Base-by-base conservation (phyloP, 2,113 vertebrate genomes). In the Silurus asotus region DNA sequence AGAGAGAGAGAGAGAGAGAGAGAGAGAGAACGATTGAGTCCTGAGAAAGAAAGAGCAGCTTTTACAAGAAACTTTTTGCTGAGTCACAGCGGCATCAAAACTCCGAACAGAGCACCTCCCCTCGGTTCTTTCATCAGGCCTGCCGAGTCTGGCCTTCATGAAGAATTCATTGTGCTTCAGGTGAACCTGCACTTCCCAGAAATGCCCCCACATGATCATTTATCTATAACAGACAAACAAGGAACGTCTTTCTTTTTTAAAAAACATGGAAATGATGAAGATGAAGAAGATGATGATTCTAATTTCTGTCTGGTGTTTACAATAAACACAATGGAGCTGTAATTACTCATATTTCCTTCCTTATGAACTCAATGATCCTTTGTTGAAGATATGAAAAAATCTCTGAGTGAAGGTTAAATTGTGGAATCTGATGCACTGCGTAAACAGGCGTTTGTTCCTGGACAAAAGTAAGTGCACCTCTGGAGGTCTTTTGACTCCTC, bases 1-100 rank as follows among this genome's bases (percentile, higher is more conserved):
- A 65, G 11, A 37, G 37, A 37, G 28, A 37, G 19, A 28, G 19
- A n/a, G 45, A 51, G 6, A 65, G 11, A 37, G 37, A 37, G 37
- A 37, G 37, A 37, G 19, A 28, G 19, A n/a, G 45, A 51, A 6
- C 49, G 11, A 65, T 59, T 49, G 25, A 53, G 61, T 64, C 77
- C 48, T 13, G 48, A 28, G 37, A 1, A 20, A 1, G n/a, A 70
- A 69, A 84, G 62, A 65, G 9, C 37, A 10, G 48, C 45, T 72
- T 85, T 77, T 82, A 65, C 51, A 81, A 67, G 56, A 48, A 48
- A 70, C 20, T 62, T 82, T 77, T 61, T 82, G 87, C 87, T 88
- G 87, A 88, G 87, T 88, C 87, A 88, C 70, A 17, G 17, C 5
- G 61, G 65, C 65, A 20, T 61, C n/a, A 9, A 51, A 15, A 23